These are phyloP conservation scores for Sciaenops ocellatus DNA, from an alignment of 2,797 vertebrate species.

Conservation along the genomic window DNA sequence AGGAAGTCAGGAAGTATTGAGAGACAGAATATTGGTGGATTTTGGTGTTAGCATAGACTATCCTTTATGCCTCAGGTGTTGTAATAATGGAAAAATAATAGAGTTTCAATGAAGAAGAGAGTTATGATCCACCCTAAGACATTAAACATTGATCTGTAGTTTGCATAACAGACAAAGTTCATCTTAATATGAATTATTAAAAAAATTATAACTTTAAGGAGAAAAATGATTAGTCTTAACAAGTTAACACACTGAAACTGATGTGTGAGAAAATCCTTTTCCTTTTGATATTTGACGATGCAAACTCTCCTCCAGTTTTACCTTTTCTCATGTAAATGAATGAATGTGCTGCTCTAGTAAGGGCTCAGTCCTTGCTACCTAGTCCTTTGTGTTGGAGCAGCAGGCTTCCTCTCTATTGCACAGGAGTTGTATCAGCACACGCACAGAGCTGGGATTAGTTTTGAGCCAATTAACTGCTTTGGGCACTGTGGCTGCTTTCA, in stretches of 20 bases:
- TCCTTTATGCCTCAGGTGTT: neutral
- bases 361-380: neutral
- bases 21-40: neutral
- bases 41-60: neutral
- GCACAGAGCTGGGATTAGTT: slow-evolving; percentile 26
- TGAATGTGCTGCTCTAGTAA: slow-evolving; percentile 6
- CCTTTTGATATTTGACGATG: slow-evolving; percentile 2
- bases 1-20: neutral
- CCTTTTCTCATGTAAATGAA: slow-evolving; percentile 29
- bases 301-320: neutral
- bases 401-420: neutral
- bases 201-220: neutral
- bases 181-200: neutral
- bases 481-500: neutral
- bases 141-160: neutral
- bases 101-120: neutral
- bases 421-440: slow-evolving; percentile 31
- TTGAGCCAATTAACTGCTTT: slow-evolving; percentile 46
- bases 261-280: neutral
- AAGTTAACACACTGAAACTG: neutral
- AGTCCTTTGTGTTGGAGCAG: slow-evolving; percentile 10
- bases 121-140: neutral
- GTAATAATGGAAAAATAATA: neutral
- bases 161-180: neutral
- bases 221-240: neutral